These are phyloP conservation scores for Apodemia zela DNA, from an alignment of 2,888 invertebrate species.

Conservation along the genomic window DNA sequence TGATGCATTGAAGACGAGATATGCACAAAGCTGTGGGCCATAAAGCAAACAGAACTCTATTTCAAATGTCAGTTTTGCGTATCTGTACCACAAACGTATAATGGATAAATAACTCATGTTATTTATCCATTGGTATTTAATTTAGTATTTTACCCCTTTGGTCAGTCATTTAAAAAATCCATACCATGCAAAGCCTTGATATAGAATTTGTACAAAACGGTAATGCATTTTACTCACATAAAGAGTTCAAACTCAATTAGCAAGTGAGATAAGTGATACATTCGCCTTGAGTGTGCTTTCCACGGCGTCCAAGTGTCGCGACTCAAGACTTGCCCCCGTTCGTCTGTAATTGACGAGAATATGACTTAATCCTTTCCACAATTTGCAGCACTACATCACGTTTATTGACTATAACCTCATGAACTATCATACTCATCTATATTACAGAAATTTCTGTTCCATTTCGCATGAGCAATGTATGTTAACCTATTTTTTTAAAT, in stretches of 20 bases:
- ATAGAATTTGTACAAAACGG: neutral
- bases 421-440: conserved; percentile 16
- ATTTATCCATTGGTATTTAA: too few species aligned
- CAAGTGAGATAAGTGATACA: conserved; percentile 35
- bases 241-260: conserved; percentile 44
- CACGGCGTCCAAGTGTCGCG: conserved; percentile 41
- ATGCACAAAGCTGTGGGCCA: too few species aligned
- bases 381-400: conserved; percentile 47
- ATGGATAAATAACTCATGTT: too few species aligned
- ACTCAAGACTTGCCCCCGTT: conserved; percentile 70
- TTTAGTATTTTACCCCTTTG: too few species aligned
- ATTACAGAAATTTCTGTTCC: neutral
- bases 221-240: neutral
- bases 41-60: too few species aligned
- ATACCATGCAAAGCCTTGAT: too few species aligned
- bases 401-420: conserved; percentile 57
- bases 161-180: too few species aligned
- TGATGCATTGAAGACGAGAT: too few species aligned
- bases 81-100: too few species aligned
- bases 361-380: conserved; percentile 70
- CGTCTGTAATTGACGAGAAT: conserved; percentile 60
- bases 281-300: conserved; percentile 25
- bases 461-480: neutral
- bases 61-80: too few species aligned
- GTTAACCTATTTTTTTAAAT: neutral